Evolutionary conservation across 2,797 vertebrate genomes (phyloP), one percentile per base, ranked within the genome.

Genomic region (Sciurus carolinensis): DNA sequence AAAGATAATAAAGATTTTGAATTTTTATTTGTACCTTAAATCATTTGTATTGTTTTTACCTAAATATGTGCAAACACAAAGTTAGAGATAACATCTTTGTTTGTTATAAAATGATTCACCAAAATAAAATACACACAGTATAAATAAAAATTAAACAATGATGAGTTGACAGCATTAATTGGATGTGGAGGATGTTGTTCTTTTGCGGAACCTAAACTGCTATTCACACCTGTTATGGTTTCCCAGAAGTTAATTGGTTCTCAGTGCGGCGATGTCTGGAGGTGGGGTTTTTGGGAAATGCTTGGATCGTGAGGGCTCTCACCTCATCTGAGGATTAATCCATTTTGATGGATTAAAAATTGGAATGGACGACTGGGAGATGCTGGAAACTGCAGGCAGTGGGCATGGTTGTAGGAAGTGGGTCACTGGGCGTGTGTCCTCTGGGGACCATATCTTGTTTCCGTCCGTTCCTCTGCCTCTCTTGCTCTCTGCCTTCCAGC

Each of bases 11-110:
- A 54, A 39, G 36, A 30, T 87, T 72, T 85, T 77, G 12, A 33
- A 9, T 47, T 77, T 81, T 94, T 62, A 80, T 59, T 71, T 95
- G 73, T 67, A 11, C 91, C 57, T 96, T 71, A 57, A 92, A 44
- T 84, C 2, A 57, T 57, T 90, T 89, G 59, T 57, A 39, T 59
- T 73, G 22, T 90, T 94, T 57, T 96, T 80, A 67, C n/a, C 26
- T 64, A 83, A 47, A 52, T 42, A 50, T 59, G 28, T 11, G 22
- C 26, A 77, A 42, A 83, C 17, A 62, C 89, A 77, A 64, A 96
- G 81, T 9, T 42, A 57, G 47, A 54, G 30, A 77, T 62, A 80
- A 30, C 42, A 50, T 64, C 5, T 30, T 94, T 73, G n/a, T 83
- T 93, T 87, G 83, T 88, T 82, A 24, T 77, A 75, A 86, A 92